These are phyloP conservation scores for Condylura cristata DNA, from an alignment of 2,113 vertebrate species.

Conservation along the genomic window DNA sequence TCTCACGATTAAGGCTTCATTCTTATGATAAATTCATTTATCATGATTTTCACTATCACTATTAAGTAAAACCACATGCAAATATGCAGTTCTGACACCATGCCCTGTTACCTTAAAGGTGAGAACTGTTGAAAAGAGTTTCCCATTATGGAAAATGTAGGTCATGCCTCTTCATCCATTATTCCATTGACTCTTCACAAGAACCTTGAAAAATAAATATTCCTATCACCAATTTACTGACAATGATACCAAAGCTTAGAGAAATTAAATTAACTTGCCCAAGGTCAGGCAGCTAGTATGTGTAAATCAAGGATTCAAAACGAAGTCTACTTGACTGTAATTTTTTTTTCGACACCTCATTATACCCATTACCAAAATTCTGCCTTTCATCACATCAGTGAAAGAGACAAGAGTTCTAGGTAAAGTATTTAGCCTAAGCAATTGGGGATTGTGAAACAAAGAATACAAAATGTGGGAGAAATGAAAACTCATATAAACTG, in stretches of 20 bases:
- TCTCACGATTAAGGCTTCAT: not conserved
- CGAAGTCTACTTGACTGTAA: not conserved
- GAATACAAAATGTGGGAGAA: not conserved
- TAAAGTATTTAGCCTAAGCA: not conserved
- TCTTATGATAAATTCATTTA: too few species aligned
- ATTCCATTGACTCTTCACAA: not conserved
- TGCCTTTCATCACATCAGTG: not conserved
- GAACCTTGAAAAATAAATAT: not conserved
- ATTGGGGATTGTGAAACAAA: not conserved
- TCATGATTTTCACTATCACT: constrained; percentile 13
- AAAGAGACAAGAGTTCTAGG: not conserved
- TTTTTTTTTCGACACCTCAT: not conserved
- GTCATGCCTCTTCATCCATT: not conserved
- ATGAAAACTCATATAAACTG: not conserved
- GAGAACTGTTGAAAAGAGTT: not conserved
- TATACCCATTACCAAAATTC: not conserved
- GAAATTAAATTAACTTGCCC: not conserved
- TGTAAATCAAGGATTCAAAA: constrained; percentile 22
- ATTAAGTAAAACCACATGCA: not conserved
- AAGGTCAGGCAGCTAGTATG: not conserved
- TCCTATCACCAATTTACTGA: not conserved
- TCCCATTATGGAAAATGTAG: not conserved
- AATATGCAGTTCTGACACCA: constrained; percentile 11
- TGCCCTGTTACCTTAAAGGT: not conserved
- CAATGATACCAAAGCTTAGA: constrained; percentile 5